A percentile compares a stretch with the other conserved stretches of the same genome.
Conservation (phyloP, 2,888 invertebrate genomes). For the Odontocolon sp. region DNA sequence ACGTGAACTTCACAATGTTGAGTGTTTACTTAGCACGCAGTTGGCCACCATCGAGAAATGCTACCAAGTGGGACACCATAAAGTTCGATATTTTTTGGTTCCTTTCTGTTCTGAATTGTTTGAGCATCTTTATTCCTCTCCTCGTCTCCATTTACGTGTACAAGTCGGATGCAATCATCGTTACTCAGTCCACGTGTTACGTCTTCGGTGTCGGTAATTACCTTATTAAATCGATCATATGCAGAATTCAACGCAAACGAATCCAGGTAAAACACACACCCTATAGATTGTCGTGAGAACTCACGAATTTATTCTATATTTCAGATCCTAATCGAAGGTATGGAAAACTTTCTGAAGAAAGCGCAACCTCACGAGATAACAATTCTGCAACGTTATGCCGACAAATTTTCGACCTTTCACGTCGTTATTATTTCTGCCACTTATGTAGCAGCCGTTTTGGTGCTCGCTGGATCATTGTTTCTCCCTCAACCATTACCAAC, state of each 20-base stretch:
- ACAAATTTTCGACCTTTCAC: slow-evolving; percentile 47
- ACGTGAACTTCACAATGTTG: slow-evolving; percentile 50
- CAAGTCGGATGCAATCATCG: slow-evolving; percentile 35
- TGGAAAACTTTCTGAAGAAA: slow-evolving; percentile 60
- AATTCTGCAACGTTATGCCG: slow-evolving; percentile 57
- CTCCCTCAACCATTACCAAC: slow-evolving; percentile 42
- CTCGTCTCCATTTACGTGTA: slow-evolving; percentile 44
- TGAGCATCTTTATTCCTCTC: slow-evolving; percentile 46
- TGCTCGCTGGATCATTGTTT: slow-evolving; percentile 59
- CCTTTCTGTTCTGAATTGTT: slow-evolving; percentile 6
- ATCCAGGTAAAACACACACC: slow-evolving; percentile 54
- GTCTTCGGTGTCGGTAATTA: slow-evolving; percentile 60
- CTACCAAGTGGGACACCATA: slow-evolving; percentile 27
- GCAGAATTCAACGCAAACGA: slow-evolving; percentile 48
- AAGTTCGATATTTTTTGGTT: slow-evolving; percentile 48
- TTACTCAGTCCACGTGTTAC: slow-evolving; percentile 61
- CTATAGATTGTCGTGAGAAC: no score
- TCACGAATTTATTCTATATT: no score
- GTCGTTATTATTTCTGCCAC: slow-evolving; percentile 22
- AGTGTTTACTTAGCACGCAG: slow-evolving; percentile 54
- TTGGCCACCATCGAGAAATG: slow-evolving; percentile 49
- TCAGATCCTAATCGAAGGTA: slow-evolving; percentile 37
- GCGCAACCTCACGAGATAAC: slow-evolving; percentile 32
- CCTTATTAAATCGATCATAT: slow-evolving; percentile 57
- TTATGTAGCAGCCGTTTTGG: slow-evolving; percentile 44